phyloP scores from a whole-genome alignment of 2,888 invertebrate genomes.

The Drosophila maculinotata region DNA sequence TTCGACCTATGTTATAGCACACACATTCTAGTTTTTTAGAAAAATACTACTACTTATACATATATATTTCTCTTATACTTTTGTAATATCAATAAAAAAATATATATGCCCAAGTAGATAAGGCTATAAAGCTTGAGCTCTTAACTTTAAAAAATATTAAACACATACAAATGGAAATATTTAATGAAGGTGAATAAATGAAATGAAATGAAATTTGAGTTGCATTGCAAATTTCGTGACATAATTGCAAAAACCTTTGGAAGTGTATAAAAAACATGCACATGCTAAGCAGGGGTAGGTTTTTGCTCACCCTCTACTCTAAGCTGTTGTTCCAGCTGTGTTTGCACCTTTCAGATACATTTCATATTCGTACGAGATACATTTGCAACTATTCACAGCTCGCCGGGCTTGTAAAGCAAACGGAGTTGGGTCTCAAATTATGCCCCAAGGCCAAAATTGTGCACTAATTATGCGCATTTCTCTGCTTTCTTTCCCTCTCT shows the following conservation, averaged over 20 bases:
- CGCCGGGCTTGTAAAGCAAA: slow-evolving; percentile 1
- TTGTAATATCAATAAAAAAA: too few species aligned
- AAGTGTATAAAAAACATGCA: background rate
- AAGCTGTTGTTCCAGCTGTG: background rate
- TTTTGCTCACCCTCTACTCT: background rate
- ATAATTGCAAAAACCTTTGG: background rate
- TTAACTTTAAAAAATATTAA: too few species aligned
- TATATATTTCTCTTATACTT: too few species aligned
- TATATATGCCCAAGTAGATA: too few species aligned
- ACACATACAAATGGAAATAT: too few species aligned
- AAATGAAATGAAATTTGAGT: too few species aligned
- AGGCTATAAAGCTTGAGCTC: too few species aligned
- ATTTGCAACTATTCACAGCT: slow-evolving; percentile 3
- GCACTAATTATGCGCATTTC: slow-evolving; percentile 31
- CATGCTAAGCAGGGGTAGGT: background rate
- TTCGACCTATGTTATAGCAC: too few species aligned
- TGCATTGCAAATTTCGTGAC: too few species aligned
- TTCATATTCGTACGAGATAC: slow-evolving; percentile 7
- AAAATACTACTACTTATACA: too few species aligned
- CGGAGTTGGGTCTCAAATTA: slow-evolving; percentile 29
- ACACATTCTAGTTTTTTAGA: too few species aligned
- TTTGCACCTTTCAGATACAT: slow-evolving; percentile 19
- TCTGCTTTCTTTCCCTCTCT: background rate
- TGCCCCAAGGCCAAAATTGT: slow-evolving; percentile 30
- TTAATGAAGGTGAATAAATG: too few species aligned